Base-by-base conservation (phyloP, 1,140 invertebrate genomes). In the Drosophila orosa region DNA sequence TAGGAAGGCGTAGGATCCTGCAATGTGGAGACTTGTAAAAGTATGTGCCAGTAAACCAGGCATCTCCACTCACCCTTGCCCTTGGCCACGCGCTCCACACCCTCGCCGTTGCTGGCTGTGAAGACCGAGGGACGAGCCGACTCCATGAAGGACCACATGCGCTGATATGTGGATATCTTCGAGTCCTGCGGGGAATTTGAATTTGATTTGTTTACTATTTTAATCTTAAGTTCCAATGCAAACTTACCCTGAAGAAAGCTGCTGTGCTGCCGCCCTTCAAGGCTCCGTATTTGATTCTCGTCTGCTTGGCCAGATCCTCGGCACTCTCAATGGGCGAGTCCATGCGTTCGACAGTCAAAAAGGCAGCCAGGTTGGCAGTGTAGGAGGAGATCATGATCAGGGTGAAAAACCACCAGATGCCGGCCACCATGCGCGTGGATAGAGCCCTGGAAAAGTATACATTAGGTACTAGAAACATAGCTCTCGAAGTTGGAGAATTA, bases 341-440 rank as follows among this genome's bases (percentile, higher is more conserved):
- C 95, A 99, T 97, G 76, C 98, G 94, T 91, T 99, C 98, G 6
- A 99, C 98, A 0, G 98, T 99, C 6, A 99, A 93, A 93, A 99
- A 99, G 27, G 98, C 98, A 22, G 98, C 98, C 80, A 99, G 94
- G 92, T 99, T 99, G 33, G 98, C 98, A 25, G 98, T 99, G 93
- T 99, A 99, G 1, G 98, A 99, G 15, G 98, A 99, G 85, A 99
- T 99, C 95, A 99, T 98, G 80, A 99, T 99, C 17, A 99, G 93
- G 0, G 98, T 99, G 93, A 99, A 99, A 92, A 99, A 98, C 98
- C 98, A 99, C 98, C 98, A 99, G 94, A 97, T 98, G 40, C 95
- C 95, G 10, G 97, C 97, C 5, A 98, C 96, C 95, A 98, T 96
- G 66, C 97, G 93, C 0, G 97, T 98, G 4, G 96, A 97, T 10